These are phyloP conservation scores for Mohoua ochrocephala DNA, from an alignment of 2,113 vertebrate genomes.

Conservation along the genomic window DNA sequence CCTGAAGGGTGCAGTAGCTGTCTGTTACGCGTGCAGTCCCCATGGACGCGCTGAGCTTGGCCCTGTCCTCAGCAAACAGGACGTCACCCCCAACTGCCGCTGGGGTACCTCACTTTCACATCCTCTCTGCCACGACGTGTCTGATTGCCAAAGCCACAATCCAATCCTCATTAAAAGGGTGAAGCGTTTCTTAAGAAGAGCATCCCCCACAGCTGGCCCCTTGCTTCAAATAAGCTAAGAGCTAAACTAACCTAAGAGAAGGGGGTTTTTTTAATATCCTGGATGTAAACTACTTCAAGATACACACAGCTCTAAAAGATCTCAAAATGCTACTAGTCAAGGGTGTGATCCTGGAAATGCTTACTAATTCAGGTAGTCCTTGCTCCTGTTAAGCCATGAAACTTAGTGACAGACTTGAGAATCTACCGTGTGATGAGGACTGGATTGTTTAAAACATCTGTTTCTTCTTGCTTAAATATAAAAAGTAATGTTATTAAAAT, in stretches of 20 bases:
- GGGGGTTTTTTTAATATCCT: not conserved
- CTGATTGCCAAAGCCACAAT: not conserved
- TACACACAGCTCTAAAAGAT: not conserved
- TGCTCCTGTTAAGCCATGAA: not conserved
- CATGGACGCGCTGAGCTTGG: not conserved
- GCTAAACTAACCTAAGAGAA: not conserved
- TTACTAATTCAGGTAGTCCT: not conserved
- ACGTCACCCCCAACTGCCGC: not conserved
- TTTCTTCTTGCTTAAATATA: constrained; percentile 8
- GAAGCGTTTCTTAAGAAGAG: not conserved
- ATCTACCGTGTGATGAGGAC: not conserved
- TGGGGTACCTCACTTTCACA: constrained; percentile 34
- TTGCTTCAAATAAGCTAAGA: not conserved
- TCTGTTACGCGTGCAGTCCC: fast-evolving
- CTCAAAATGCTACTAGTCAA: not conserved
- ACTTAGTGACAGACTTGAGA: not conserved
- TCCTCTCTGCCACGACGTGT: not conserved
- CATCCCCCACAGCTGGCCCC: not conserved
- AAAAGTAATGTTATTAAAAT: constrained; percentile 33
- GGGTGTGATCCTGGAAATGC: not conserved
- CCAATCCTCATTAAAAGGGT: not conserved
- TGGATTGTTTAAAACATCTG: not conserved
- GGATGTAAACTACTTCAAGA: not conserved
- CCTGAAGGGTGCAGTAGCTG: not conserved
- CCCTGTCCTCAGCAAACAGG: constrained; percentile 19